Conservation (phyloP, 2,113 vertebrate genomes). For the Peromyscus leucopus region DNA sequence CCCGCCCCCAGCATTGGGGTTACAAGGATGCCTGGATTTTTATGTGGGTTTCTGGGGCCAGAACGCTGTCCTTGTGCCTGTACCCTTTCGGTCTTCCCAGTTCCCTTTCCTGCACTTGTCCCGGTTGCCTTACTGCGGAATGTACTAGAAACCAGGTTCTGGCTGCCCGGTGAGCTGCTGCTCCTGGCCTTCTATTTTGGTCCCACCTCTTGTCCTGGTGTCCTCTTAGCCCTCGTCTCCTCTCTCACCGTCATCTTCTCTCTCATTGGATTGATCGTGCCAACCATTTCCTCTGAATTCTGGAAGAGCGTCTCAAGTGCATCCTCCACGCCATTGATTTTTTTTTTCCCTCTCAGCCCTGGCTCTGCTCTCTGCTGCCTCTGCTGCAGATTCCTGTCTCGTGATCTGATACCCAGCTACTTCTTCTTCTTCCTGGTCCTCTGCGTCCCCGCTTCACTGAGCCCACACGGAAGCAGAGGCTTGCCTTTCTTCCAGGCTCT, state of each 20-base stretch:
- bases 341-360: constrained; percentile 7
- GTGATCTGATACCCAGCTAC: neutral
- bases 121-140: neutral
- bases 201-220: neutral
- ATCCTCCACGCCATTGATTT: neutral
- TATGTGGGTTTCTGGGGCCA: neutral
- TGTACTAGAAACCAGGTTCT: neutral
- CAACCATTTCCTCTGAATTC: constrained; percentile 38
- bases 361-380: neutral
- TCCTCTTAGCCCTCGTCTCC: neutral
- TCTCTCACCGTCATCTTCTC: neutral
- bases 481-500: neutral
- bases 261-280: constrained; percentile 33
- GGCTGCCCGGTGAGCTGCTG: neutral
- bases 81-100: neutral
- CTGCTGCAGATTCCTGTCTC: neutral
- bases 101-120: neutral
- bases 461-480: neutral
- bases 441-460: neutral
- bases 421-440: constrained; percentile 25
- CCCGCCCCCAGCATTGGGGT: neutral
- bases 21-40: neutral
- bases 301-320: constrained; percentile 43
- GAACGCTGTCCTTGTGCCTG: neutral
- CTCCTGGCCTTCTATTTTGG: neutral